Conservation (phyloP, 2,113 vertebrate species). For the Morone chrysops region DNA sequence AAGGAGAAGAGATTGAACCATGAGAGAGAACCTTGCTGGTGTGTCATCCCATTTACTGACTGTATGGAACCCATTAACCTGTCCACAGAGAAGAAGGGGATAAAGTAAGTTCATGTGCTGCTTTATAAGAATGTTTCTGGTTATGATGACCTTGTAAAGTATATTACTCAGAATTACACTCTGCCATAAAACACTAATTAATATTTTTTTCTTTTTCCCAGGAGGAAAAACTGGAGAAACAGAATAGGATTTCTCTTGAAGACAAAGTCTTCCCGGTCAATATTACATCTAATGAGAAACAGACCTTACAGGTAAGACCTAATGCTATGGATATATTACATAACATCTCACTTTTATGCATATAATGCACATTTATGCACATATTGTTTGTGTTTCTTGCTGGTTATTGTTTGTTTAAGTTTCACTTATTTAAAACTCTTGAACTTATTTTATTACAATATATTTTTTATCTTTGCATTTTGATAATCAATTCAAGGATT, state of each 20-base stretch:
- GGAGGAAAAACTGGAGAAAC: slow-evolving; percentile 78
- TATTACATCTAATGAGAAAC: slow-evolving; percentile 24
- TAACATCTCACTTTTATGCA: neutral
- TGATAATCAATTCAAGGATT: slow-evolving; percentile 5
- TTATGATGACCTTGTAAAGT: neutral
- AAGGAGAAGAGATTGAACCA: slow-evolving; percentile 43
- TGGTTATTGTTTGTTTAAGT: neutral
- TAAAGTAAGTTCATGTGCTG: slow-evolving; percentile 59
- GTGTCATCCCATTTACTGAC: slow-evolving; percentile 33
- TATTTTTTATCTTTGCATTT: neutral
- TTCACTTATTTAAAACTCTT: neutral
- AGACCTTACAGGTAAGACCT: slow-evolving; percentile 66
- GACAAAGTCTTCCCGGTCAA: slow-evolving; percentile 42
- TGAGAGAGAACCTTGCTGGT: slow-evolving; percentile 51
- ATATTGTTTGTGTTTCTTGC: neutral
- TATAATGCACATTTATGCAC: no score
- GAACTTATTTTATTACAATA: neutral
- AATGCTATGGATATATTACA: neutral
- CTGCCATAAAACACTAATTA: neutral
- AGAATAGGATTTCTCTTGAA: slow-evolving; percentile 73
- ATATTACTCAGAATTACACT: neutral
- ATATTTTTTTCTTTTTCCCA: slow-evolving; percentile 27
- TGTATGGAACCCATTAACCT: slow-evolving; percentile 42
- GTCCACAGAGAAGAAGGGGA: slow-evolving; percentile 47
- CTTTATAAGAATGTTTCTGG: neutral